Evolutionary conservation across 2,113 vertebrate species (phyloP).

Genomic region (Plectropomus leopardus): DNA sequence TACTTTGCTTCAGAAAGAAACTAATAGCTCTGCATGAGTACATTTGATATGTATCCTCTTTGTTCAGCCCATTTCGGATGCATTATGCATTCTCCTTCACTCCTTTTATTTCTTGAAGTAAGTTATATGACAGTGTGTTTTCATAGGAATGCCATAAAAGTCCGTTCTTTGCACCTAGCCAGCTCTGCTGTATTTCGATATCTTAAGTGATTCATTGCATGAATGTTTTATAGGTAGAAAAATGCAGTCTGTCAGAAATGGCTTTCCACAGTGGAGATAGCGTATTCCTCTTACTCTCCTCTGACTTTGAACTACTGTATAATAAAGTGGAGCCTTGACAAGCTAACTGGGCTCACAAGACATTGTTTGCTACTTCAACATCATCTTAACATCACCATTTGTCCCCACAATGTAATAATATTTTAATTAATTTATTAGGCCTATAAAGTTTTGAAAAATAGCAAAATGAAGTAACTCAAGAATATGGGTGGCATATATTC

Average conservation of each 20-base stretch:
- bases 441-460: slow-evolving; percentile 7
- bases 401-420: not conserved
- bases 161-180: slow-evolving; percentile 41
- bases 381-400: slow-evolving; percentile 30
- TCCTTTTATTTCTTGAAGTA: slow-evolving; percentile 60
- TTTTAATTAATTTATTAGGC: not conserved
- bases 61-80: slow-evolving; percentile 45
- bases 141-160: slow-evolving; percentile 56
- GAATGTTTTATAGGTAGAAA: slow-evolving; percentile 74
- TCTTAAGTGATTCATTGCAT: slow-evolving; percentile 75
- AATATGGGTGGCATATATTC: slow-evolving; percentile 14
- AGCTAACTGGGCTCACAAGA: slow-evolving; percentile 11
- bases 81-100: slow-evolving; percentile 55
- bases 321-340: slow-evolving; percentile 38
- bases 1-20: slow-evolving; percentile 52
- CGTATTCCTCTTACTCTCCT: slow-evolving; percentile 29
- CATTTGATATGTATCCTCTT: slow-evolving; percentile 45
- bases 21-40: slow-evolving; percentile 54
- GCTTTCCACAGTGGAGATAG: slow-evolving; percentile 41
- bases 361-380: slow-evolving; percentile 24
- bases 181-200: slow-evolving; percentile 57
- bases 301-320: slow-evolving; percentile 27
- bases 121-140: slow-evolving; percentile 62
- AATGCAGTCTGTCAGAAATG: slow-evolving; percentile 60
- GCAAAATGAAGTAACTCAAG: slow-evolving; percentile 14